Conservation (phyloP, 2,888 invertebrate genomes). For the Argyresthia goedartella region DNA sequence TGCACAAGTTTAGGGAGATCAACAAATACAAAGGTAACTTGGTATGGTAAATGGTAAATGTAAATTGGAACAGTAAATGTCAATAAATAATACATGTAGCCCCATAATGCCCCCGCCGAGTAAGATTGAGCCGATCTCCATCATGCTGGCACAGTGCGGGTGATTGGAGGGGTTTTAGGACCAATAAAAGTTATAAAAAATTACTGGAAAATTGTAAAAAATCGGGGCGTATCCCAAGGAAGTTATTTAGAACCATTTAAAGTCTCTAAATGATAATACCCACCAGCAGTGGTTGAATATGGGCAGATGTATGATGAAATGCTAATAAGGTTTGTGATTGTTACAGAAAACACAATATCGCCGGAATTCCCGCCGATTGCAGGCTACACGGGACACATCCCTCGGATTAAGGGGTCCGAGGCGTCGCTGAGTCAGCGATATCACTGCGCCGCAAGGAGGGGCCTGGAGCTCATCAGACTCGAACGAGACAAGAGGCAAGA, state of each 20-base stretch:
- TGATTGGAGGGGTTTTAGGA: too few species aligned
- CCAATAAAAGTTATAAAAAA: too few species aligned
- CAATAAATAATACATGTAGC: too few species aligned
- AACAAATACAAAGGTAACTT: slow-evolving; percentile 64
- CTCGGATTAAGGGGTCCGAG: slow-evolving; percentile 75
- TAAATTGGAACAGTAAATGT: too few species aligned
- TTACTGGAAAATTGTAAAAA: neutral
- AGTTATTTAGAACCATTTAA: neutral
- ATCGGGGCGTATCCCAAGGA: neutral
- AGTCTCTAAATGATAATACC: neutral
- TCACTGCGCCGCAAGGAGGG: slow-evolving; percentile 75
- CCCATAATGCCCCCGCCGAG: too few species aligned
- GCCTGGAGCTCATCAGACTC: slow-evolving; percentile 70
- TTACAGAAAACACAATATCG: slow-evolving; percentile 74
- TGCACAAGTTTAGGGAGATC: slow-evolving; percentile 63
- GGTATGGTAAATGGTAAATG: neutral
- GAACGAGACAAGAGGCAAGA: slow-evolving; percentile 65
- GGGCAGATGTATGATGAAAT: too few species aligned
- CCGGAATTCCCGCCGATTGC: slow-evolving; percentile 79
- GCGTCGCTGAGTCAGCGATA: slow-evolving; percentile 78
- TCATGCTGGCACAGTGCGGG: too few species aligned
- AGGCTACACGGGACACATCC: slow-evolving; percentile 81
- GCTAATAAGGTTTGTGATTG: neutral
- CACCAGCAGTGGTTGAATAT: too few species aligned
- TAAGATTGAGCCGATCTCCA: too few species aligned